Evolutionary conservation across 2,888 invertebrate genomes (phyloP).

Genomic region (Chalcis sispes): DNA sequence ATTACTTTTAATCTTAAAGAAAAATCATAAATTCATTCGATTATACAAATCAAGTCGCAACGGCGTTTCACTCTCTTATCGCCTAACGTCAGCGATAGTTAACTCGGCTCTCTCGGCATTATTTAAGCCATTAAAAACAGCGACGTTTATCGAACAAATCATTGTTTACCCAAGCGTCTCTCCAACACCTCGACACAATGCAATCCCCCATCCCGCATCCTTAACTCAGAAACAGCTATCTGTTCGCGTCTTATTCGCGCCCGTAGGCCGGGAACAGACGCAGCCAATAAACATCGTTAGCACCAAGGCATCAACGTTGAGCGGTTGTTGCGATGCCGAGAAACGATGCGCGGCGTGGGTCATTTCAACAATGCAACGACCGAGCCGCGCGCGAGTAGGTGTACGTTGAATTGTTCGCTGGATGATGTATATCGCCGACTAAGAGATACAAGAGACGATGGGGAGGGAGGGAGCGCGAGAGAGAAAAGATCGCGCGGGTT

Average conservation of each 20-base stretch:
- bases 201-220: not conserved
- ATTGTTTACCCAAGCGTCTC: not conserved
- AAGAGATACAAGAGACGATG: not conserved
- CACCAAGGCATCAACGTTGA: constrained; percentile 20
- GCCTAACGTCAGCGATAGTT: too few species aligned
- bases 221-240: too few species aligned
- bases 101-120: too few species aligned
- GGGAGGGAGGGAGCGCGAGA: not conserved
- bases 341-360: constrained; percentile 44
- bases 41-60: too few species aligned
- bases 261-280: constrained; percentile 4
- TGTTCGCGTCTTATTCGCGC: constrained; percentile 12
- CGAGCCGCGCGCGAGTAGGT: not conserved
- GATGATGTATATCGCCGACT: constrained; percentile 35
- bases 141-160: not conserved
- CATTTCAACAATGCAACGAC: constrained; percentile 35
- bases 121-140: too few species aligned
- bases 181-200: not conserved
- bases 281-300: constrained; percentile 31
- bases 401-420: not conserved
- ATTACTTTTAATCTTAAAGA: too few species aligned
- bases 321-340: too few species aligned
- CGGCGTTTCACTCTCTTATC: too few species aligned
- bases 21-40: too few species aligned
- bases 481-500: not conserved